Base-by-base conservation (phyloP, 2,113 vertebrate species). In the Aepyceros melampus region DNA sequence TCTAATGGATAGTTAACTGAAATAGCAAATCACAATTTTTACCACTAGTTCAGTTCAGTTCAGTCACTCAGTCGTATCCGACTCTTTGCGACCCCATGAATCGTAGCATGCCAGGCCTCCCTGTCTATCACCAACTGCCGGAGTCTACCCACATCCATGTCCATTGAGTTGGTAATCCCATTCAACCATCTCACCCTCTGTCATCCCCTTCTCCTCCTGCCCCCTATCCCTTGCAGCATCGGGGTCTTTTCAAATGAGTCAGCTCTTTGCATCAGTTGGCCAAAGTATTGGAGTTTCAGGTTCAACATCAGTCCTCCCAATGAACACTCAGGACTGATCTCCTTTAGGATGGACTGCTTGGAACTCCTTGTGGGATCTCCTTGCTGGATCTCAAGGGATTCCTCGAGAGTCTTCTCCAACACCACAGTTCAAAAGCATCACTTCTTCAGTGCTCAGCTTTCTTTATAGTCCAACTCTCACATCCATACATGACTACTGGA, bases 131-230 rank as follows among this genome's bases (percentile, higher is more conserved):
- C 1, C 67, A 71, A 36, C n/a, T 23, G 2, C 9, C 19, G 0
- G n/a, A 36, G n/a, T 71, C n/a, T 19, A 23, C 67, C n/a, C n/a
- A 71, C 12, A 71, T 19, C 5, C 67, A 71, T 6, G n/a, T 71
- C 10, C n/a, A 36, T 6, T 40, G 67, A 71, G n/a, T 71, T 0
- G 0, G n/a, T 71, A n/a, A 40, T 23, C 9, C n/a, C 9, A 40
- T 40, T 5, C n/a, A 71, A 19, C n/a, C n/a, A 23, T 71, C n/a
- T 40, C 19, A 71, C 40, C 19, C 67, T 71, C 67, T 40, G n/a
- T 71, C 2, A 0, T 71, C 19, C n/a, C 67, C 67, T 71, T 71
- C n/a, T 71, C n/a, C 67, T 71, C 67, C 19, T 23, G 19, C 10
- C n/a, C n/a, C 5, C 19, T 12, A 12, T 71, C n/a, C 5, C 36